Percentiles rank a stretch among this genome's conserved stretches.
Conservation (phyloP, 2,888 invertebrate genomes). For the Arrhopalites spinosus region DNA sequence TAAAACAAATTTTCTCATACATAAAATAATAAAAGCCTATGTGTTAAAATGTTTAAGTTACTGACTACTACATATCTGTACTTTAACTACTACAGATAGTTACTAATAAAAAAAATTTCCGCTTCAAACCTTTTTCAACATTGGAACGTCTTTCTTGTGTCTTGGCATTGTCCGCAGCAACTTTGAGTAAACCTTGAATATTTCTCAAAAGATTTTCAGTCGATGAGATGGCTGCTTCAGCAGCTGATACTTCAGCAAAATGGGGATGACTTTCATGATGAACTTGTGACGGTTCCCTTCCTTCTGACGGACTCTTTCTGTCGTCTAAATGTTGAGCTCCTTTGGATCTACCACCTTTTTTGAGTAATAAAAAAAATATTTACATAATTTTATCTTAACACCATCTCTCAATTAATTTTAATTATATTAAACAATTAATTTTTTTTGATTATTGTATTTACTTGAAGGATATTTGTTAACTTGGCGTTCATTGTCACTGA, state of each 20-base stretch:
- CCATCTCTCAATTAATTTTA: no score
- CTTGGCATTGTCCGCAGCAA: constrained; percentile 95
- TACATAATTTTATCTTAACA: no score
- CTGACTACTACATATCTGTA: no score
- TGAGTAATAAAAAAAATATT: not conserved
- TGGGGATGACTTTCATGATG: constrained; percentile 47
- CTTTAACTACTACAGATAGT: no score
- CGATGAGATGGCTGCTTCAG: constrained; percentile 69
- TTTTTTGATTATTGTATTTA: constrained; percentile 9
- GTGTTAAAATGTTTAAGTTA: no score
- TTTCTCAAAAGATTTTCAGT: constrained; percentile 92
- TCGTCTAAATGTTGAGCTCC: constrained; percentile 41
- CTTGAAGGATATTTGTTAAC: constrained; percentile 50
- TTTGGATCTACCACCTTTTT: constrained; percentile 40
- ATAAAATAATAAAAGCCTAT: no score
- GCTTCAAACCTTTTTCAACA: constrained; percentile 89
- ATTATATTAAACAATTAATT: no score
- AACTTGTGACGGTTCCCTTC: constrained; percentile 34
- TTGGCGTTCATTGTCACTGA: constrained; percentile 74
- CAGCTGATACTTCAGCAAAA: constrained; percentile 56
- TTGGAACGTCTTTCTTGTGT: constrained; percentile 95
- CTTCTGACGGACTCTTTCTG: constrained; percentile 54
- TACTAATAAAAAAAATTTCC: no score
- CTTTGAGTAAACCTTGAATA: constrained; percentile 93
- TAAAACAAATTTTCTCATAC: no score